Conservation (phyloP, 2,888 invertebrate species). For the Tricholauxania praeusta region DNA sequence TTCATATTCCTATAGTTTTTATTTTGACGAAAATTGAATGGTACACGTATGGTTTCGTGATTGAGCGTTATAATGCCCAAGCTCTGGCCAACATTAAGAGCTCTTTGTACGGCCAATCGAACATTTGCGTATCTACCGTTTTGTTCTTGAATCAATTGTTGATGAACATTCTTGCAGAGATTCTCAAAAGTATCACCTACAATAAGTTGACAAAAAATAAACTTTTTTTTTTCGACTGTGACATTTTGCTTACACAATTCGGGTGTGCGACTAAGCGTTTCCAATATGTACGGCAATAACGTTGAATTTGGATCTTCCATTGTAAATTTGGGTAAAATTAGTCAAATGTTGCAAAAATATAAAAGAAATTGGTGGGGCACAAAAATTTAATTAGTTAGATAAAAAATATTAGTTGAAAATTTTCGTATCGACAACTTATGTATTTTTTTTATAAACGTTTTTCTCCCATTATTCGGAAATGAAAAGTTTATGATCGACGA, state of each 20-base stretch:
- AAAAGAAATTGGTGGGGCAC: too few species aligned
- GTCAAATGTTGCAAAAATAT: constrained; percentile 12
- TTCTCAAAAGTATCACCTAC: constrained; percentile 48
- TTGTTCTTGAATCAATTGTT: constrained; percentile 31
- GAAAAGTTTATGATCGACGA: too few species aligned
- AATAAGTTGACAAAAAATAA: constrained; percentile 3
- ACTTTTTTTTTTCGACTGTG: not conserved
- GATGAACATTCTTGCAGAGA: constrained; percentile 42
- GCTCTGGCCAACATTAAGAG: constrained; percentile 42
- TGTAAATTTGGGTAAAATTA: constrained; percentile 33
- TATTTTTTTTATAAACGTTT: too few species aligned
- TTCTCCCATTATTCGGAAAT: too few species aligned
- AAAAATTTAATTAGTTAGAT: too few species aligned
- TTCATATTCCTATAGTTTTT: constrained; percentile 4
- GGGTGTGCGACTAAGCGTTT: constrained; percentile 42
- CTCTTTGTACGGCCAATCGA: constrained; percentile 36
- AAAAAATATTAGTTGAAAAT: too few species aligned
- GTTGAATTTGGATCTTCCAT: constrained; percentile 42
- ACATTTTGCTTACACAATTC: constrained; percentile 39
- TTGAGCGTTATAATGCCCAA: constrained; percentile 44
- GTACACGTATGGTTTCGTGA: constrained; percentile 42
- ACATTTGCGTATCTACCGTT: constrained; percentile 26
- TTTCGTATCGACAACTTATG: too few species aligned
- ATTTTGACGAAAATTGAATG: constrained; percentile 37
- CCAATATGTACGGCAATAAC: constrained; percentile 44